Evolutionary conservation across 1,140 invertebrate species (phyloP), one percentile per base, ranked within the genome.

Genomic region (Drosophila pseudoobscura): DNA sequence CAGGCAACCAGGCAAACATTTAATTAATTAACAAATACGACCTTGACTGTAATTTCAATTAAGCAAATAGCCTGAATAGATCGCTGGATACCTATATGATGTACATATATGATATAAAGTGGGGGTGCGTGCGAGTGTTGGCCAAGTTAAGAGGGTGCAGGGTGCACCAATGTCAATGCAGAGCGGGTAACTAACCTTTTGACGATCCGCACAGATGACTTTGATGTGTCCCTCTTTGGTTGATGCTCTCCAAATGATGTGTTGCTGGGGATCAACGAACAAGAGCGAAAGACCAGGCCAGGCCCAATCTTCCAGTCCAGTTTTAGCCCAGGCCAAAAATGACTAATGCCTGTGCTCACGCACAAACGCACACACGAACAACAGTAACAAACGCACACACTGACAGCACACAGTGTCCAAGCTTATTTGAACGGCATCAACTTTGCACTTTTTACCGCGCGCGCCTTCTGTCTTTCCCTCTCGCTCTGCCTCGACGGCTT

Each of bases 311-410:
- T 65, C 58, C 68, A 74, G 47, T 65, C 69, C 62, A 72, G 31
- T 22, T 53, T 22, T 51, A 54, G 80, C 69, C 66, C 74, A 84
- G 72, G 58, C 78, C 66, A 58, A 76, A 75, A 68, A 75, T 84
- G 80, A 84, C 80, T 84, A 84, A 84, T 85, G 58, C 71, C 64
- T 60, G 39, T 39, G 56, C 29, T 22, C 78, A 59, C 72, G 49
- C 78, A 74, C 47, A 63, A 69, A 70, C 73, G 54, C 39, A 47
- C 63, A 64, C 54, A 62, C 51, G 56, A 46, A 50, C 44, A 46
- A 50, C 44, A 51, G 46, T 46, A 24, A 45, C 63, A 56, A 39
- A 29, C 26, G n/a, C 53, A 29, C 26, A 26, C 53, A 44, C 53
- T 41, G 44, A 44, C 53, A 49, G 44, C 11, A 39, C 35, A 39